Base-by-base conservation (phyloP, 2,888 invertebrate species). In the Phasia obesa region DNA sequence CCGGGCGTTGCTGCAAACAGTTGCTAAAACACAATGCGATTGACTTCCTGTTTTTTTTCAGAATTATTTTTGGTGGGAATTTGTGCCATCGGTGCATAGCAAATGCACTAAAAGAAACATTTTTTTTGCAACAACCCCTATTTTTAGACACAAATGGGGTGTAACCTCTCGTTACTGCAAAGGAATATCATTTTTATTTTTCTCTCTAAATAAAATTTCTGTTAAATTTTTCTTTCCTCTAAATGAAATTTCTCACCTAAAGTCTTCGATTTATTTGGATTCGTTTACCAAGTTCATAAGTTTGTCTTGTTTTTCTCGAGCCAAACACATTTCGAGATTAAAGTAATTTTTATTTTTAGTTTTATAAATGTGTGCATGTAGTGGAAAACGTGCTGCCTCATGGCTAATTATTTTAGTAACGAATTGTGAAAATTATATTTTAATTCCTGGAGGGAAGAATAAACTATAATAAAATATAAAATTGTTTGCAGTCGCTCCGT, bases 401-500 rank as follows among this genome's bases (percentile, higher is more conserved):
- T 83, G 83, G 83, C 83, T 79, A 83, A 83, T 83, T 83, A 83
- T 79, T 79, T 79, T 67, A 83, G 75, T 71, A 83, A 83, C 67
- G 49, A 67, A 79, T 83, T 76, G 83, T 76, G 71, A 67, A 83
- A 75, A 83, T 75, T 83, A 65, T 76, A 31, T 73, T 76, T 83
- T 53, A 76, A 62, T 49, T 55, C 65, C 79, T 83, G 23, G 38
- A 83, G 83, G 67, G 75, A 76, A 79, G 67, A 73, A 57, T 57
- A 60, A 60, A 71, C 71, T 55, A 59, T 47, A 65, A 38, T 47
- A 38, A 55, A 57, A 55, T 57, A 38, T 17, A 19, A n/a, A 13
- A 78, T 35, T 49, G 17, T 23, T 57, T 21, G 27, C 62, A 57
- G 44, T 64, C 31, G 11, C 49, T 47, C n/a, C 21, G 44, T 1